Conservation (phyloP, 2,888 invertebrate genomes). For the Drosophila neonasuta region DNA sequence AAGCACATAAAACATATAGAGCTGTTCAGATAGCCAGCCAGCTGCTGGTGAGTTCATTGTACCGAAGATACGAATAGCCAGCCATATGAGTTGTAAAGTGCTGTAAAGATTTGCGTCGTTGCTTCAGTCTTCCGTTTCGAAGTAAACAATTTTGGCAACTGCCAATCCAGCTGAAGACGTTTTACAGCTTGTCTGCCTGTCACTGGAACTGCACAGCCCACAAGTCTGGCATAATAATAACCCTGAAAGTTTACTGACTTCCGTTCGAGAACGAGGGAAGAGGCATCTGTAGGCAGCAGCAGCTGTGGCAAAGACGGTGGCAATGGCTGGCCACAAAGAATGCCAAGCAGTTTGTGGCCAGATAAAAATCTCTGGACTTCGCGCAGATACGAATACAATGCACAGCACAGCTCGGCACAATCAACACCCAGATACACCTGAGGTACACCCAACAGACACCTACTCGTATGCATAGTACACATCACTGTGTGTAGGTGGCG, state of each 20-base stretch:
- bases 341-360: constrained; percentile 54
- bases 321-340: constrained; percentile 43
- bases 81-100: constrained; percentile 16
- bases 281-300: constrained; percentile 28
- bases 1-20: constrained; percentile 21
- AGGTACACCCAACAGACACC: constrained; percentile 25
- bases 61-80: constrained; percentile 16
- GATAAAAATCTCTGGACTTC: constrained; percentile 52
- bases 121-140: constrained; percentile 8
- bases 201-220: constrained; percentile 65
- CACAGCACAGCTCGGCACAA: constrained; percentile 17
- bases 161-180: constrained; percentile 31
- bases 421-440: constrained; percentile 44
- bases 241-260: constrained; percentile 79
- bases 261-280: constrained; percentile 50
- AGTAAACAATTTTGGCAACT: constrained; percentile 19
- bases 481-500: constrained; percentile 66
- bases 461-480: constrained; percentile 27
- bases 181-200: constrained; percentile 31
- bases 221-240: constrained; percentile 75
- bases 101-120: constrained; percentile 30
- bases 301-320: not conserved
- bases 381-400: constrained; percentile 17
- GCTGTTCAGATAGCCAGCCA: constrained; percentile 7
- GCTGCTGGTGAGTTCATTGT: constrained; percentile 51